These are phyloP conservation scores for Dendrocincla tyrannina DNA, from an alignment of 2,797 vertebrate genomes.

Conservation along the genomic window DNA sequence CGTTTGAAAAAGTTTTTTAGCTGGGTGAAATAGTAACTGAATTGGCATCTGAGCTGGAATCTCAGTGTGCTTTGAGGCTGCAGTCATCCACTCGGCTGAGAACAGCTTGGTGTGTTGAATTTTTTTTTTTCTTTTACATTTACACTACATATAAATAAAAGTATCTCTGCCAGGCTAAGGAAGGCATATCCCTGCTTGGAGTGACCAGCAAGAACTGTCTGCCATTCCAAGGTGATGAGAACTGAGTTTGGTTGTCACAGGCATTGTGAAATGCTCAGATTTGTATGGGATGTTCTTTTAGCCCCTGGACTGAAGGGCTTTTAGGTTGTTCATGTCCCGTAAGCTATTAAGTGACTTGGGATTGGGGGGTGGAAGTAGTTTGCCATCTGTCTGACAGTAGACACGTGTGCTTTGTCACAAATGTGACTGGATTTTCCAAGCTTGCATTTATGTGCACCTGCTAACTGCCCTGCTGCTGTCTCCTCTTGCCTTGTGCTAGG, in stretches of 20 bases:
- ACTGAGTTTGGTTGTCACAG: not conserved
- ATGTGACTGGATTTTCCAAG: not conserved
- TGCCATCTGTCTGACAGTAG: not conserved
- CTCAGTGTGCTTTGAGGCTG: not conserved
- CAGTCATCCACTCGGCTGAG: not conserved
- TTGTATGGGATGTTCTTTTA: not conserved
- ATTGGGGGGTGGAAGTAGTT: not conserved
- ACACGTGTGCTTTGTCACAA: not conserved
- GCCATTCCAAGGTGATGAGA: not conserved
- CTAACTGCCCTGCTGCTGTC: not conserved
- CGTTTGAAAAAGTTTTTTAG: slow-evolving; percentile 10
- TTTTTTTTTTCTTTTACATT: not conserved
- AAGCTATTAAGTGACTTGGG: not conserved
- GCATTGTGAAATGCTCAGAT: not conserved
- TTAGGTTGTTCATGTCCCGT: not conserved
- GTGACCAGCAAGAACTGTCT: not conserved
- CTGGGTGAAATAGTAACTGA: not conserved
- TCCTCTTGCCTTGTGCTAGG: not conserved
- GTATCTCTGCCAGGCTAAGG: not conserved
- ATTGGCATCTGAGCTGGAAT: slow-evolving; percentile 33
- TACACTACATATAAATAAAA: not conserved
- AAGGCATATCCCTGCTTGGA: not conserved
- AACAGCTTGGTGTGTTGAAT: not conserved
- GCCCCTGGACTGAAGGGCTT: not conserved
- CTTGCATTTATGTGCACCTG: not conserved